Percentiles rank a stretch among this genome's conserved stretches.
Evolutionary conservation across 2,888 invertebrate species (phyloP).

Genomic region (Drosophila kanekoi): DNA sequence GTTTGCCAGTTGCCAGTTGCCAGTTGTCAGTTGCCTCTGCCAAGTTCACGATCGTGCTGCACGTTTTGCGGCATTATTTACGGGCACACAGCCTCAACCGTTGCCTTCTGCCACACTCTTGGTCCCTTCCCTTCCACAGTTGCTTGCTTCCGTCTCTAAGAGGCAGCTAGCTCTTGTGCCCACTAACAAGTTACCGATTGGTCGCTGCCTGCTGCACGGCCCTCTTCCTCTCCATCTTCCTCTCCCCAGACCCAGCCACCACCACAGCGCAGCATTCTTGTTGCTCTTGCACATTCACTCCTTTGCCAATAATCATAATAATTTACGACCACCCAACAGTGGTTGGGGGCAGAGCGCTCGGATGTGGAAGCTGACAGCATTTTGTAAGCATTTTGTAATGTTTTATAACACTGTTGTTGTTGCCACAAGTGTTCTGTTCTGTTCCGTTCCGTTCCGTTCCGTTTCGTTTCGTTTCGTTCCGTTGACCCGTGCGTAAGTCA

Average conservation of each 20-base stretch:
- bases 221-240: neutral
- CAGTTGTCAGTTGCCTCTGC: constrained; percentile 37
- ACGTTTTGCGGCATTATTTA: constrained; percentile 73
- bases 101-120: constrained; percentile 1
- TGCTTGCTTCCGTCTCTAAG: constrained; percentile 22
- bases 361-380: constrained; percentile 53
- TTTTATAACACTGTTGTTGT: constrained; percentile 19
- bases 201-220: constrained; percentile 39
- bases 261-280: constrained; percentile 15
- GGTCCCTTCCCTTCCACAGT: neutral
- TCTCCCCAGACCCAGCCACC: constrained; percentile 1
- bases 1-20: constrained; percentile 24
- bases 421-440: constrained; percentile 12
- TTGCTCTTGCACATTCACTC: constrained; percentile 69
- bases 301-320: constrained; percentile 76
- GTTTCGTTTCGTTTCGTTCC: neutral
- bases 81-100: constrained; percentile 44
- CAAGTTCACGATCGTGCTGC: constrained; percentile 74
- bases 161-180: constrained; percentile 25
- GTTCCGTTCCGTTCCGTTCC: neutral
- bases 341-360: constrained; percentile 18
- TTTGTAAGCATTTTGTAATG: constrained; percentile 71
- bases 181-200: constrained; percentile 76
- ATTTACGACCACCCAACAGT: constrained; percentile 73
- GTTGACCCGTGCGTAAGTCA: constrained; percentile 24